Conservation (phyloP, 1,140 invertebrate genomes). For the Ctenoplectra terminalis region DNA sequence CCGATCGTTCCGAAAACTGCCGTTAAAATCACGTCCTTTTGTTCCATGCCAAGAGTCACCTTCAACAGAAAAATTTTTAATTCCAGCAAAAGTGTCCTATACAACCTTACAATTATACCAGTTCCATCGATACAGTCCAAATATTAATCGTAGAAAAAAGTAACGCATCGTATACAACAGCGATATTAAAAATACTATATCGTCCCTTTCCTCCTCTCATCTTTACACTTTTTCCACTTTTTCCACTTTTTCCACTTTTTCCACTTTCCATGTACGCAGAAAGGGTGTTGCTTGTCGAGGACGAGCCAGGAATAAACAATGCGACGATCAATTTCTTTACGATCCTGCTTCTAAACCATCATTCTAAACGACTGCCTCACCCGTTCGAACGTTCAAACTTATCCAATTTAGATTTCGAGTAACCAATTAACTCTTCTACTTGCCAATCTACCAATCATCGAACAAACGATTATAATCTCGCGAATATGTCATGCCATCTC, state of each 20-base stretch:
- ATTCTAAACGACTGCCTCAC: not conserved
- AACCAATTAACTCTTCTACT: not conserved
- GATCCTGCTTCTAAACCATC: not conserved
- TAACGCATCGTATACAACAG: no score
- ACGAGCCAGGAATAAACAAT: slow-evolving; percentile 34
- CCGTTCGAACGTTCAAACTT: not conserved
- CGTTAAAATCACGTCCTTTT: slow-evolving; percentile 82
- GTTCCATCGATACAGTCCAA: not conserved
- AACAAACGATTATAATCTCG: not conserved
- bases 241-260: not conserved
- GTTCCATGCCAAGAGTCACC: slow-evolving; percentile 82
- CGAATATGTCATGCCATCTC: not conserved
- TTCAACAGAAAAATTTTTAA: slow-evolving; percentile 62
- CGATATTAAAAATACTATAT: not conserved
- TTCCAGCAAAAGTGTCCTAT: no score
- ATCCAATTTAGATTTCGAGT: not conserved
- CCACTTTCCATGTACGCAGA: not conserved
- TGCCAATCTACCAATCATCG: no score
- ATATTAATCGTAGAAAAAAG: not conserved
- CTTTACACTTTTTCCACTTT: not conserved
- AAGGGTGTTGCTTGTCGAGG: slow-evolving; percentile 1
- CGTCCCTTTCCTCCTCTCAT: not conserved
- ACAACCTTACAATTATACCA: no score
- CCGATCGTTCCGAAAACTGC: slow-evolving; percentile 82
- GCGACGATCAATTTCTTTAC: slow-evolving; percentile 19